phyloP scores from a whole-genome alignment of 2,888 invertebrate genomes.

The Mellilla xanthometata region DNA sequence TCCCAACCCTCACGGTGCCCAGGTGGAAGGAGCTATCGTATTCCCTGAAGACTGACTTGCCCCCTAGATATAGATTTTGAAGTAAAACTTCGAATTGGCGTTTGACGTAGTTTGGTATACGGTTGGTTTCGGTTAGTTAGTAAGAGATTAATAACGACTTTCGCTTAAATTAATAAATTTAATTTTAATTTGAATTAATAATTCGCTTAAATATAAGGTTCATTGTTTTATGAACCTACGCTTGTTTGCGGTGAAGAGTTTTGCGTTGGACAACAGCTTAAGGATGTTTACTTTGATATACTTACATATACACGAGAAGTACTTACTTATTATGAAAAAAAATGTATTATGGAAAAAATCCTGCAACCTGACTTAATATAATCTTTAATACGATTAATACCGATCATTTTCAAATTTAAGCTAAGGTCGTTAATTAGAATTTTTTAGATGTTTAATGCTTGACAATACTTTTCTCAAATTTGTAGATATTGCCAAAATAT shows the following conservation, averaged over 20 bases:
- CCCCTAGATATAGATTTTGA: conserved; percentile 11
- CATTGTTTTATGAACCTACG: too few species aligned
- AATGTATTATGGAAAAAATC: too few species aligned
- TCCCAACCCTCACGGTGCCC: background rate
- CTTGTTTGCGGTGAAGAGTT: too few species aligned
- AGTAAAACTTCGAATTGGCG: conserved; percentile 11
- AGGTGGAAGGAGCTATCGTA: conserved; percentile 36
- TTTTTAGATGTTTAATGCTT: conserved; percentile 9
- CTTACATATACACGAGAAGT: too few species aligned
- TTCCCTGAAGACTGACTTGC: conserved; percentile 54
- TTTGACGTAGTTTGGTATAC: conserved; percentile 2
- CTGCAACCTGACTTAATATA: too few species aligned
- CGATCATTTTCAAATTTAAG: background rate
- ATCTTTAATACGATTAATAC: too few species aligned
- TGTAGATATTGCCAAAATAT: conserved; percentile 11
- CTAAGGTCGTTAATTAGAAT: background rate
- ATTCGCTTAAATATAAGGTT: too few species aligned
- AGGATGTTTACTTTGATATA: too few species aligned
- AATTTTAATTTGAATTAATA: too few species aligned
- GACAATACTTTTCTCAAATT: conserved; percentile 4
- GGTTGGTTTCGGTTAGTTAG: conserved; percentile 3
- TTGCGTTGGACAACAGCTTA: too few species aligned
- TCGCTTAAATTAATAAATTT: background rate
- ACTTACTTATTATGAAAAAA: too few species aligned
- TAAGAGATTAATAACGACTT: background rate